Conservation (phyloP, 2,797 vertebrate genomes). For the Manis javanica region DNA sequence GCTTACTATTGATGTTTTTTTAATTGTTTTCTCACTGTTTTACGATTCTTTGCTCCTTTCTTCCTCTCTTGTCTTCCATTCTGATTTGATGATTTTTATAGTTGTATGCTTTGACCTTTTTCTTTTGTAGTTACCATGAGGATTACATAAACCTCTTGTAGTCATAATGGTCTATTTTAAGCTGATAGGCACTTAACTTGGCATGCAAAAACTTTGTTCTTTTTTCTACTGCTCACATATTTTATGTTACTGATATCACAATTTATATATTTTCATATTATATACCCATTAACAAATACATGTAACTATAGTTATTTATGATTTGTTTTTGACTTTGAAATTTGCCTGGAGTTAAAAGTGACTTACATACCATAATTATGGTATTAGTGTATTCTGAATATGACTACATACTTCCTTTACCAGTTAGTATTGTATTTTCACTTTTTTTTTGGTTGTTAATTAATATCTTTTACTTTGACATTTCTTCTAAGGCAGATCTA, state of each 20-base stretch:
- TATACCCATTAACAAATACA: neutral
- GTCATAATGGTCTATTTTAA: neutral
- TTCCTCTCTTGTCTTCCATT: neutral
- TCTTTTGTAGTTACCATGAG: neutral
- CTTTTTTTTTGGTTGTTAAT: neutral
- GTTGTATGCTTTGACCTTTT: neutral
- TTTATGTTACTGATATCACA: neutral
- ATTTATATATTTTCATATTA: neutral
- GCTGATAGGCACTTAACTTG: neutral
- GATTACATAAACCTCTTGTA: neutral
- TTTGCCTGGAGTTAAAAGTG: neutral
- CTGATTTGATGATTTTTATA: neutral
- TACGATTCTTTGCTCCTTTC: neutral
- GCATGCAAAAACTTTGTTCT: neutral
- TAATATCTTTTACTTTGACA: no score
- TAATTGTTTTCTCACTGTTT: neutral
- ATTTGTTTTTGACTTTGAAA: neutral
- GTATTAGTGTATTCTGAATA: neutral
- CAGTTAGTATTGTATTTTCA: neutral
- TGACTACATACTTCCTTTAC: neutral
- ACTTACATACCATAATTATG: neutral
- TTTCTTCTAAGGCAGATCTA: neutral
- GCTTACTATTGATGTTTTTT: neutral
- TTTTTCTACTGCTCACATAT: neutral
- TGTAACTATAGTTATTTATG: neutral